Base-by-base conservation (phyloP, 2,797 vertebrate genomes). In the Varecia variegata region DNA sequence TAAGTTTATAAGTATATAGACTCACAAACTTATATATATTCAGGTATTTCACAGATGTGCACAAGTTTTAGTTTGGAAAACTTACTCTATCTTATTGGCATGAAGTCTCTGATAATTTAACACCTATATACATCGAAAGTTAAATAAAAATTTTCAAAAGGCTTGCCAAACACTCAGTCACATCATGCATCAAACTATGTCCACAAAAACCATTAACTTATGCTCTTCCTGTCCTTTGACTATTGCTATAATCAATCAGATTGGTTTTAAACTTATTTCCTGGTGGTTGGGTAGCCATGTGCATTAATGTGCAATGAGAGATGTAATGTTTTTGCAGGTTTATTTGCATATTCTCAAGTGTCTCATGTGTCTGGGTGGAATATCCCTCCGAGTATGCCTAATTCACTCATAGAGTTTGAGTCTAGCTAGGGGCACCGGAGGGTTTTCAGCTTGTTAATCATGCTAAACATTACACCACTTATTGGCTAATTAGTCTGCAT, bases 401-500 rank as follows among this genome's bases (percentile, higher is more conserved):
- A 76, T 38, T 38, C 30, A n/a, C 30, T 70, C 43, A 35, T 5
- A 30, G 52, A 88, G 3, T 2, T 60, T 40, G n/a, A 80, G 32
- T 58, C 80, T n/a, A 73, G 60, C 47, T 70, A 50, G 18, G 8
- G 23, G 38, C n/a, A 23, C 9, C 50, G 20, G 80, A 2, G 45
- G 5, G 3, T 86, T 87, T 92, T 87, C 52, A 68, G 38, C 14
- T 77, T 92, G 32, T n/a, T 95, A 68, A 56, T 82, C 47, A 68
- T 12, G 54, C 23, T 73, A 65, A 65, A 52, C 18, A 54, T 68
- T 43, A 81, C 3, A 50, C 30, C 71, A 92, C 1, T n/a, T 56
- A 81, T n/a, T 93, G 81, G 54, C 50, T 94, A 90, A 95, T 97
- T 96, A 97, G 67, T 62, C 67, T 95, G 60, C 77, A 85, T 85